A percentile compares a stretch with the other conserved stretches of the same genome.
Conservation (phyloP, 1,140 invertebrate species). For the silkworm (Bombyx mori) region DNA sequence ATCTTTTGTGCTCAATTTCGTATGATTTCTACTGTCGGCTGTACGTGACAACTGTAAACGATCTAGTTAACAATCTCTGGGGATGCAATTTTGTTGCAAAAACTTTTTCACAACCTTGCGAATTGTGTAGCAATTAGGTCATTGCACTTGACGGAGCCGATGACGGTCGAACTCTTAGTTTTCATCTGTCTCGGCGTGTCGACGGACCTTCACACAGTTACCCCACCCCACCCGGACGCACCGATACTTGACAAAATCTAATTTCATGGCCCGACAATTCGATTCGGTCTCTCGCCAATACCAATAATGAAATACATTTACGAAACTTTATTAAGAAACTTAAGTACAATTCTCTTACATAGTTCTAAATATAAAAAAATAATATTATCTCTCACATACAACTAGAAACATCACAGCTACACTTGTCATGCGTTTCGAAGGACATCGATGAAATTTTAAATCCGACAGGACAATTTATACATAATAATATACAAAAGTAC, state of each 20-base stretch:
- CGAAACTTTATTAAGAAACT: slow-evolving; percentile 67
- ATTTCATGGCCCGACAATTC: slow-evolving; percentile 45
- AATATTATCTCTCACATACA: too few relatives aligned
- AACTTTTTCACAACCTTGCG: slow-evolving; percentile 1
- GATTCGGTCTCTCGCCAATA: slow-evolving; percentile 31
- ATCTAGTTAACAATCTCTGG: background rate
- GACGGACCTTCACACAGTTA: slow-evolving; percentile 53
- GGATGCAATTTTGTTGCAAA: background rate
- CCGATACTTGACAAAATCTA: slow-evolving; percentile 35
- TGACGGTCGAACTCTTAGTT: slow-evolving; percentile 28
- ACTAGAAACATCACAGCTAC: too few relatives aligned
- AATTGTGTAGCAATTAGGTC: slow-evolving; percentile 18
- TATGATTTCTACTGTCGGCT: background rate
- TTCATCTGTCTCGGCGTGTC: slow-evolving; percentile 31
- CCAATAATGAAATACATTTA: slow-evolving; percentile 54
- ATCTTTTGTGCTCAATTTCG: too few relatives aligned
- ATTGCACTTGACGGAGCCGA: slow-evolving; percentile 26
- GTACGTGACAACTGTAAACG: background rate
- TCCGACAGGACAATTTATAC: too few relatives aligned
- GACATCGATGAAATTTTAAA: too few relatives aligned
- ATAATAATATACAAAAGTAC: slow-evolving; percentile 13
- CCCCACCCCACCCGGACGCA: slow-evolving; percentile 28
- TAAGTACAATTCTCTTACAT: slow-evolving; percentile 50
- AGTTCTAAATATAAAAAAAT: slow-evolving; percentile 54
- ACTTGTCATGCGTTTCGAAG: too few relatives aligned